Evolutionary conservation across 2,113 vertebrate genomes (phyloP), one percentile per base, ranked within the genome.

Genomic region (Apistogramma diplotaenia): DNA sequence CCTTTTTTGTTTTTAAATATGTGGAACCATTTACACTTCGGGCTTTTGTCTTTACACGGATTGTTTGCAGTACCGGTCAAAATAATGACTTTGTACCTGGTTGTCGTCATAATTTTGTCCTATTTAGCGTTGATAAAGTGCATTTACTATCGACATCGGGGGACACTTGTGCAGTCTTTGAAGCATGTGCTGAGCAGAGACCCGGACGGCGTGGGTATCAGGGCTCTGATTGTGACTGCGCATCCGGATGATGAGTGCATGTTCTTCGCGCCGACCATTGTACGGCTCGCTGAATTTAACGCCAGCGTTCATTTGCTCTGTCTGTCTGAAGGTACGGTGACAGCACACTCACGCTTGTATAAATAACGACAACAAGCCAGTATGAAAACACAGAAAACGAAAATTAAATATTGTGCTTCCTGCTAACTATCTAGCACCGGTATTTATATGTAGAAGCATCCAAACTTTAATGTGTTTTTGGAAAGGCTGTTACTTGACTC

Each of bases 231-330:
- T 27, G 93, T 99, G 15, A 99, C 95, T 53, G 98, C 97, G 83
- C 98, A 99, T 87, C 98, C 98, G 13, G 98, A 99, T 92, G 98
- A 99, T 87, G 98, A 99, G 86, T 96, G 96, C 4, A 96, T 99
- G 97, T 99, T 99, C 92, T 99, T 99, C 92, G 96, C 96, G 29
- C 98, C 98, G 58, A 94, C 97, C 2, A 87, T 98, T 73, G 79
- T 99, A 23, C 88, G 93, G 57, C 92, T 99, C 56, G 74, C 90
- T 75, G 83, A 95, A 56, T 90, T 92, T 58, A 86, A 95, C 3
- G 94, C 86, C 83, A 82, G 35, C 18, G 87, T 96, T 56, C 93
- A 94, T 80, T 77, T 99, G 91, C 95, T 99, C 27, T 99, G 98
- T 93, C 95, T 97, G 87, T 97, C 97, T 61, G 87, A 96, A 97